A percentile compares a stretch with the other conserved stretches of the same genome.
phyloP scores from a whole-genome alignment of 1,140 invertebrate genomes.

The Sycophila sp. region DNA sequence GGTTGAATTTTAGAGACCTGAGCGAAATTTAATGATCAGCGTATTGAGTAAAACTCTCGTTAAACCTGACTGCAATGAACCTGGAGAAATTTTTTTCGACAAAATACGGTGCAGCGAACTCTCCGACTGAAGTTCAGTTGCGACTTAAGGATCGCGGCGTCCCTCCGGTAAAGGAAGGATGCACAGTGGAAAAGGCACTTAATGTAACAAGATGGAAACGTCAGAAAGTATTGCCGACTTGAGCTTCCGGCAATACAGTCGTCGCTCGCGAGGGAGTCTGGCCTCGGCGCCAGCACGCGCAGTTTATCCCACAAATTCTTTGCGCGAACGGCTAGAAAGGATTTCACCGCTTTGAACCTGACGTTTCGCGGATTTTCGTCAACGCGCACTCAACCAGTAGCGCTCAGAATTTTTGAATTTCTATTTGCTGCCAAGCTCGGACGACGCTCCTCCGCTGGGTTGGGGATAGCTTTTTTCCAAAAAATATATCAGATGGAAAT shows the following conservation, averaged over 20 bases:
- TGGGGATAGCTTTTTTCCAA: no score
- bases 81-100: no score
- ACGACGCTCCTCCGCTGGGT: no score
- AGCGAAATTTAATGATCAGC: no score
- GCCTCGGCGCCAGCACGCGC: not conserved
- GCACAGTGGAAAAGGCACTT: conserved; percentile 13
- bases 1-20: no score
- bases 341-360: conserved; percentile 3
- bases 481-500: no score
- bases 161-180: not conserved
- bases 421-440: not conserved
- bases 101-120: no score
- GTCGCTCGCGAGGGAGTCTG: not conserved
- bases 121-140: not conserved
- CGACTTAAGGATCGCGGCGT: not conserved
- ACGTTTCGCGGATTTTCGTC: conserved; percentile 14
- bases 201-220: conserved; percentile 19
- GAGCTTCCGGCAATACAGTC: not conserved
- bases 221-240: not conserved
- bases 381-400: not conserved
- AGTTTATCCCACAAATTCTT: not conserved
- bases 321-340: not conserved
- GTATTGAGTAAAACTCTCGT: no score
- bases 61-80: no score
- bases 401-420: not conserved